Evolutionary conservation across 2,113 vertebrate species (phyloP).

Genomic region (Rhinopomastus cyanomelas): DNA sequence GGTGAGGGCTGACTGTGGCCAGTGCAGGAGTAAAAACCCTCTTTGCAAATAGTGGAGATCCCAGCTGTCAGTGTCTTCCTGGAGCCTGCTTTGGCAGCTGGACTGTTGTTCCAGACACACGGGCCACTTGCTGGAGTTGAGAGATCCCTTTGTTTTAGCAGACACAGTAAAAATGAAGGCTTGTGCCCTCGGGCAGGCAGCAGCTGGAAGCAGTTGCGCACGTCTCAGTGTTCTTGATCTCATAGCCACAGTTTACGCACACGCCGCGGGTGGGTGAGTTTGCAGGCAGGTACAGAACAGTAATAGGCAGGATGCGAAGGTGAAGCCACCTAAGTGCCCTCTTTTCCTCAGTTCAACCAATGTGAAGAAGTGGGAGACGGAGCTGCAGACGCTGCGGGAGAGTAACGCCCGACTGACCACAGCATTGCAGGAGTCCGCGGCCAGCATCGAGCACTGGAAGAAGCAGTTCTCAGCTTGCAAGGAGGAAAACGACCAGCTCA

Average conservation of each 20-base stretch:
- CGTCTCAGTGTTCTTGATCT: background rate
- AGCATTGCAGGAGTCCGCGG: slow-evolving; percentile 87
- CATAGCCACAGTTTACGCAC: fast-evolving
- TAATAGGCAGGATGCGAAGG: fast-evolving
- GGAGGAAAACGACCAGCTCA: slow-evolving; percentile 89
- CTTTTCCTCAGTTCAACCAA: slow-evolving; percentile 80
- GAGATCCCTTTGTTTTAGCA: background rate
- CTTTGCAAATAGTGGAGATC: background rate
- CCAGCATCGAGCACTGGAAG: slow-evolving; percentile 94
- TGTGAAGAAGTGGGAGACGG: slow-evolving; percentile 93
- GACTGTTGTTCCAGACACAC: background rate
- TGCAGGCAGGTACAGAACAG: background rate
- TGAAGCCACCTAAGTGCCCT: background rate
- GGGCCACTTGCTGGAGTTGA: background rate
- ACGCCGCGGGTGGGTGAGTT: fast-evolving
- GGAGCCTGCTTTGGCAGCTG: background rate
- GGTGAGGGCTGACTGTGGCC: fast-evolving
- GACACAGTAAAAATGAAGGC: background rate
- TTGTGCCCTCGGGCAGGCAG: background rate
- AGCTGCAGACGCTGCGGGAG: slow-evolving; percentile 91
- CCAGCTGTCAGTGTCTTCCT: background rate
- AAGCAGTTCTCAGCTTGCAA: slow-evolving; percentile 86
- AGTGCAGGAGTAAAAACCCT: background rate
- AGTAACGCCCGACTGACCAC: slow-evolving; percentile 88
- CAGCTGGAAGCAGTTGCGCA: background rate